Conservation (phyloP, 2,113 vertebrate species). For the Chaenocephalus aceratus region DNA sequence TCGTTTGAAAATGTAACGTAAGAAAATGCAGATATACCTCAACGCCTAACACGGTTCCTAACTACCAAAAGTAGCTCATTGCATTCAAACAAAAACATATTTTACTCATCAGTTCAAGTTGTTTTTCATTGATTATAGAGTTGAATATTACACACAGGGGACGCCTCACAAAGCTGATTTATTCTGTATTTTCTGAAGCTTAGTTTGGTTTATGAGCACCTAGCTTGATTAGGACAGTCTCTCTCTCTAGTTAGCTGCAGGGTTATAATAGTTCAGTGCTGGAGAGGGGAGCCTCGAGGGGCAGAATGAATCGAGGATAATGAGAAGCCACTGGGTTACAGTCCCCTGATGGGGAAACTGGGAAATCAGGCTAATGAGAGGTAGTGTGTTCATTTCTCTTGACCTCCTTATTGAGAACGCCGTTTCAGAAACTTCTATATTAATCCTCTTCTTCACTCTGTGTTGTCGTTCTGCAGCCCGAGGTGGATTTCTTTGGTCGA, state of each 20-base stretch:
- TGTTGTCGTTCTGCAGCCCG: constrained; percentile 74
- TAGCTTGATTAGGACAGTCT: neutral
- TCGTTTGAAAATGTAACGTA: neutral
- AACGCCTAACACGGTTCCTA: neutral
- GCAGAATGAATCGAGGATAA: constrained; percentile 71
- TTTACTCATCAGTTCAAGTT: neutral
- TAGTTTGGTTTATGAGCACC: neutral
- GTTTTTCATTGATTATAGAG: neutral
- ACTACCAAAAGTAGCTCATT: too few relatives aligned
- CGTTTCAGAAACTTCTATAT: constrained; percentile 13
- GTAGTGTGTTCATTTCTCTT: constrained; percentile 18
- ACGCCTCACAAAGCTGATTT: neutral
- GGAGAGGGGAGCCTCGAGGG: constrained; percentile 49
- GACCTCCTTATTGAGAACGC: constrained; percentile 46
- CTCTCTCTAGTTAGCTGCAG: neutral
- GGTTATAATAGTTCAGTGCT: constrained; percentile 19
- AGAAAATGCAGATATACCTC: neutral
- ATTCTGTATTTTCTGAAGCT: neutral
- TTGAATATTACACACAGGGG: neutral
- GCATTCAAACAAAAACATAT: neutral
- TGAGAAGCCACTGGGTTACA: constrained; percentile 43
- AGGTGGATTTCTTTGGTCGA: constrained; percentile 85
- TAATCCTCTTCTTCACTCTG: neutral
- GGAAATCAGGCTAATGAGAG: constrained; percentile 72
- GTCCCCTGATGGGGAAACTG: constrained; percentile 45